Conservation (phyloP, 2,113 vertebrate genomes). For the Zapornia atra region DNA sequence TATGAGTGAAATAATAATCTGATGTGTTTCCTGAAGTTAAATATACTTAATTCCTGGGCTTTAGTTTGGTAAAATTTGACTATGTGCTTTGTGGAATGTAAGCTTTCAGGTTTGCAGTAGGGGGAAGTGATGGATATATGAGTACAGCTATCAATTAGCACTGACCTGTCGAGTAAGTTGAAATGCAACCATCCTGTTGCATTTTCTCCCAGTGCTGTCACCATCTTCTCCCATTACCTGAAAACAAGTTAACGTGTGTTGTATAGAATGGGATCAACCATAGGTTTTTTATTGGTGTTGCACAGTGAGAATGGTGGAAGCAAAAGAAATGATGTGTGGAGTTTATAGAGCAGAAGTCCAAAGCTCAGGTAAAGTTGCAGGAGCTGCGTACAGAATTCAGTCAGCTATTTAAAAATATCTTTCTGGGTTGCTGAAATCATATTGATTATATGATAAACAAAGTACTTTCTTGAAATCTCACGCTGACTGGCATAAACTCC, state of each 20-base stretch:
- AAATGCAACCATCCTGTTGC: not conserved
- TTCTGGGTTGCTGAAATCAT: slow-evolving; percentile 5
- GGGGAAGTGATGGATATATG: not conserved
- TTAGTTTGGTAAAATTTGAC: not conserved
- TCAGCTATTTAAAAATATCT: not conserved
- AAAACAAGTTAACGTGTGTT: not conserved
- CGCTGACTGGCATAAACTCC: not conserved
- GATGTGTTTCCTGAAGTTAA: slow-evolving; percentile 5
- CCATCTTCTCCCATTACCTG: not conserved
- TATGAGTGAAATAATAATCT: not conserved
- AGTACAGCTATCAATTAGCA: not conserved
- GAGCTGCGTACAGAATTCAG: not conserved
- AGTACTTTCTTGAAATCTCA: not conserved
- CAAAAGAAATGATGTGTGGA: not conserved
- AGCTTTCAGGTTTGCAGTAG: not conserved
- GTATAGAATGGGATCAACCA: not conserved
- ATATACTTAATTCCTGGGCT: not conserved
- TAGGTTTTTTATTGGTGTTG: not conserved
- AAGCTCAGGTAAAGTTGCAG: not conserved
- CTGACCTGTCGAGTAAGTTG: not conserved
- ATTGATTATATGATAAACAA: slow-evolving; percentile 53
- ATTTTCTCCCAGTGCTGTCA: not conserved
- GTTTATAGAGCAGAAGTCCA: not conserved
- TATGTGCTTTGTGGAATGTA: not conserved
- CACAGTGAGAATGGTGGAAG: not conserved